Base-by-base conservation (phyloP, 2,888 invertebrate genomes). In the Invenusta paracnida region DNA sequence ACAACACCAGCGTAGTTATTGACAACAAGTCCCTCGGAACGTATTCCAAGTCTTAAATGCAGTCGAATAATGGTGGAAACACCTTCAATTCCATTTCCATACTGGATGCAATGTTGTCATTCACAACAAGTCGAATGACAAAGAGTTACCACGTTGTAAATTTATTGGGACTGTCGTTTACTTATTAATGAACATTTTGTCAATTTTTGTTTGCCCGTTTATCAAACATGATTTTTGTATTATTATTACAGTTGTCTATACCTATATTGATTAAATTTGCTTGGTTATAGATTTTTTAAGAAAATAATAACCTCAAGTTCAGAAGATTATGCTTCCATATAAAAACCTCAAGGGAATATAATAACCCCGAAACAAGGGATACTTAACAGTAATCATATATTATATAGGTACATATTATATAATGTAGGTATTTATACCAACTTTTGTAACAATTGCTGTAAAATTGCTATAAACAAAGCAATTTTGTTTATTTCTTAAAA, bases 271-370 rank as follows among this genome's bases (percentile, higher is more conserved):
- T 73, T 73, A 73, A 73, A 73, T 73, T 73, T 73, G 73, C 11
- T 73, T 73, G 73, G 73, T 73, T 73, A 23, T 73, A 73, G 5
- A 23, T 13, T 73, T 73, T 73, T 73, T 73, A 73, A 23, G 73
- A 25, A 73, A 73, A 73, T 73, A n/a, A 73, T 73, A 73, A 73
- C 73, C 73, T 13, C 73, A 23, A 23, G 25, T 48, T 48, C 48
- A 48, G 48, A 5, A 48, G 48, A 48, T 48, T 48, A 48, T 48
- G 17, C 48, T 48, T 48, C 5, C 17, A 48, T 48, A 48, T 48
- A 11, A 48, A 73, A 73, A n/a, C 73, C 73, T 73, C 73, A 73
- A 73, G 25, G 73, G 73, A 73, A 73, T 73, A 73, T 73, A 73
- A 73, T 73, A 23, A 73, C 73, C 73, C 73, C 27, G 73, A 73